Evolutionary conservation across 1,140 invertebrate species (phyloP).

Genomic region (Grapholita molesta): DNA sequence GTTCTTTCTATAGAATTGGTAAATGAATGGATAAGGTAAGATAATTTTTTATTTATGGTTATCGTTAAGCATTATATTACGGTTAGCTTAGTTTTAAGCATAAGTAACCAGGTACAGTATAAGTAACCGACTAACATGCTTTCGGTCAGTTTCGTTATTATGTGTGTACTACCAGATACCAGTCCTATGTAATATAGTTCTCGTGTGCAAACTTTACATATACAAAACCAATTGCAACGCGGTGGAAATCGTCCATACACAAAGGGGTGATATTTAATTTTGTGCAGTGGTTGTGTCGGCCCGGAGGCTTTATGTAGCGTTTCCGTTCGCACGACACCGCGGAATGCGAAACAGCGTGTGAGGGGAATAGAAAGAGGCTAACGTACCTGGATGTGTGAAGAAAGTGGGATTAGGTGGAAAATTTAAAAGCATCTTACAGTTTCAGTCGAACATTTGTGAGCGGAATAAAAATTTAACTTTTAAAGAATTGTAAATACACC

Average conservation of each 20-base stretch:
- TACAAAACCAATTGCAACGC: neutral
- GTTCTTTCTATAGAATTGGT: no score
- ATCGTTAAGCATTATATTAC: no score
- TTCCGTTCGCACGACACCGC: slow-evolving; percentile 27
- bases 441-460: neutral
- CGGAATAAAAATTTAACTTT: neutral
- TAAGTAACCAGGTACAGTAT: no score
- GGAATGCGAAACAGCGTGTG: slow-evolving; percentile 25
- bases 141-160: neutral
- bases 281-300: slow-evolving; percentile 17
- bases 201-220: neutral
- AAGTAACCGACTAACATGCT: no score
- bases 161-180: neutral
- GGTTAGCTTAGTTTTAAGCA: no score
- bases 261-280: slow-evolving; percentile 27
- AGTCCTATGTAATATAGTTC: neutral
- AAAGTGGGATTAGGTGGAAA: neutral
- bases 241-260: slow-evolving; percentile 1
- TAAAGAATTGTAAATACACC: neutral
- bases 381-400: slow-evolving; percentile 16
- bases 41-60: no score
- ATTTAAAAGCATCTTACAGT: neutral
- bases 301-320: slow-evolving; percentile 21
- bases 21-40: no score
- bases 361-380: slow-evolving; percentile 24